phyloP scores from a whole-genome alignment of 2,797 vertebrate species.

The Danio tinwini region DNA sequence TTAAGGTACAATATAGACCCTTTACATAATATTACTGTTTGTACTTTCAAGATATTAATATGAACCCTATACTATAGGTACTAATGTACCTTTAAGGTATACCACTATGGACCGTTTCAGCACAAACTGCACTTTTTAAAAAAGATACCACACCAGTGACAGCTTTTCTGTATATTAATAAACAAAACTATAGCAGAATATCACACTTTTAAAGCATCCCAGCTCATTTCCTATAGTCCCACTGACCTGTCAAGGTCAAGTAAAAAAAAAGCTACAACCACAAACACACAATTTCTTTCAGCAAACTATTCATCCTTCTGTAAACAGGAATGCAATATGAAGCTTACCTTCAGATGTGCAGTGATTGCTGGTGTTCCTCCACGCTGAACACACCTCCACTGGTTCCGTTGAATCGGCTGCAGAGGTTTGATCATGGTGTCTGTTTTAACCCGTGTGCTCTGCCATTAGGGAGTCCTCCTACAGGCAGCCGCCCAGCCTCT shows the following conservation, averaged over 20 bases:
- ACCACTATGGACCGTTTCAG: too few species aligned
- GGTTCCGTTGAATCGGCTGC: slow-evolving; percentile 18
- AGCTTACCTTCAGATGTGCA: slow-evolving; percentile 25
- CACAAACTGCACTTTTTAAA: too few species aligned
- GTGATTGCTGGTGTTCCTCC: neutral
- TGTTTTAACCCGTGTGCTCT: slow-evolving; percentile 67
- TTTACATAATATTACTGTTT: too few species aligned
- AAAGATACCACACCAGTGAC: too few species aligned
- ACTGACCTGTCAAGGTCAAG: neutral
- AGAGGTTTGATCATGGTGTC: slow-evolving; percentile 31
- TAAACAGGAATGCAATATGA: neutral
- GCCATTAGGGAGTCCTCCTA: slow-evolving; percentile 62
- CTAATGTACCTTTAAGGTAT: too few species aligned
- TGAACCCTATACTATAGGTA: too few species aligned
- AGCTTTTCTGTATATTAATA: neutral
- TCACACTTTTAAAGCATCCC: neutral
- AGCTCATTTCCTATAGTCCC: neutral
- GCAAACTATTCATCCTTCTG: neutral
- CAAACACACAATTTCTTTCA: neutral
- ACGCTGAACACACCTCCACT: neutral
- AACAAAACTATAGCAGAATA: neutral
- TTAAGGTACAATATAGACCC: too few species aligned
- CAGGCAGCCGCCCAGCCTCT: slow-evolving; percentile 64
- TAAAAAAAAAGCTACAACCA: neutral
- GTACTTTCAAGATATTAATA: too few species aligned